These are phyloP conservation scores for Leucania comma DNA, from an alignment of 2,888 invertebrate species.

Conservation along the genomic window DNA sequence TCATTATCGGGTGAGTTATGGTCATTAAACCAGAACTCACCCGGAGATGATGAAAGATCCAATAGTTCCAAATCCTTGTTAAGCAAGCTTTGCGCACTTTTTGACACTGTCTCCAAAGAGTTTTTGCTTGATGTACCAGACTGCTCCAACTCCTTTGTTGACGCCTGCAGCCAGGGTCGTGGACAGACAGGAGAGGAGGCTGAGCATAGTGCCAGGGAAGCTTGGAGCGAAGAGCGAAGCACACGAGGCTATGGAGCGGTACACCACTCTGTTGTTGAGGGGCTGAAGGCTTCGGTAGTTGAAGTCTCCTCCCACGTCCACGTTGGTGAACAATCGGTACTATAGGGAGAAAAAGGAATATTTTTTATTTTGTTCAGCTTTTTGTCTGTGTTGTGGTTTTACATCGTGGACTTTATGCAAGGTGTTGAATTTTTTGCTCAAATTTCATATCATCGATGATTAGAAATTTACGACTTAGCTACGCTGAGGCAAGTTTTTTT, in stretches of 20 bases:
- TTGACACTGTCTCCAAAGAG: conserved; percentile 69
- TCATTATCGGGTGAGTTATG: too few species aligned
- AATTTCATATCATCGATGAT: too few species aligned
- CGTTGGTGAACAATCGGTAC: conserved; percentile 81
- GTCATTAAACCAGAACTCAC: neutral
- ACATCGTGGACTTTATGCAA: neutral
- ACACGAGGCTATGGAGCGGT: conserved; percentile 80
- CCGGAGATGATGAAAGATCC: neutral
- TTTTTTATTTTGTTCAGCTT: neutral
- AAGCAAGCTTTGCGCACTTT: conserved; percentile 61
- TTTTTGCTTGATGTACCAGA: conserved; percentile 76
- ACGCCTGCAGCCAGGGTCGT: conserved; percentile 69
- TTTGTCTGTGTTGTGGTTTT: neutral
- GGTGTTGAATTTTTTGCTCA: neutral
- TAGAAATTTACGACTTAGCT: too few species aligned
- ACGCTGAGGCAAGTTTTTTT: too few species aligned
- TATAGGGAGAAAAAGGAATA: conserved; percentile 57
- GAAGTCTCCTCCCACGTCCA: conserved; percentile 79
- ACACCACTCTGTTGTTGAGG: conserved; percentile 79
- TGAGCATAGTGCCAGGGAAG: conserved; percentile 68
- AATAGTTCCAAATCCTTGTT: conserved; percentile 2
- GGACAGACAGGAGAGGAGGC: conserved; percentile 75
- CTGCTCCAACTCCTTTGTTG: conserved; percentile 74
- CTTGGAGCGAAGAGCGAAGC: conserved; percentile 72
- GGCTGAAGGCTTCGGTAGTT: conserved; percentile 87